Conservation (phyloP, 2,888 invertebrate genomes). For the Drosophila differens region DNA sequence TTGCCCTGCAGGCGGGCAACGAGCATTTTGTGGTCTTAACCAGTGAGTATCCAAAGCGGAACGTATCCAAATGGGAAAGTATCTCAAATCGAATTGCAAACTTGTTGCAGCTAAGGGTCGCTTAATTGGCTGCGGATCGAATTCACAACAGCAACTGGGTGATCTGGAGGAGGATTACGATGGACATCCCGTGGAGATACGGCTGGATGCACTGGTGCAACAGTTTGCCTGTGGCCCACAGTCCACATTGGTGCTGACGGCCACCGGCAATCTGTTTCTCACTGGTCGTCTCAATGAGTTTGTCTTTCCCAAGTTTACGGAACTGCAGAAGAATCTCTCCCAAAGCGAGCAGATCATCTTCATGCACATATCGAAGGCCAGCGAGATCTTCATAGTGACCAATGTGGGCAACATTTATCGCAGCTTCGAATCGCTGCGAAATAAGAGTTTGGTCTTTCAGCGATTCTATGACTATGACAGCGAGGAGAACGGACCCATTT, state of each 20-base stretch:
- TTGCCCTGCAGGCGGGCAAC: conserved; percentile 82
- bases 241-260: conserved; percentile 84
- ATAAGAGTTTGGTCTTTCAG: conserved; percentile 84
- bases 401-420: conserved; percentile 84
- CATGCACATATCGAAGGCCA: conserved; percentile 84
- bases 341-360: conserved; percentile 82
- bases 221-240: conserved; percentile 83
- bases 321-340: conserved; percentile 83
- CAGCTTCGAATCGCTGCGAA: conserved; percentile 82
- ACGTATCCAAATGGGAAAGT: no score
- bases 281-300: conserved; percentile 84
- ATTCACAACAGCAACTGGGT: conserved; percentile 81
- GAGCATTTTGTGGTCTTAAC: conserved; percentile 84
- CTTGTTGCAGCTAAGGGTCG: conserved; percentile 79
- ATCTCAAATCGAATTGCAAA: neutral
- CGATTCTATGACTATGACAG: conserved; percentile 85
- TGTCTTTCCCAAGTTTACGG: conserved; percentile 83
- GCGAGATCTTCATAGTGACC: conserved; percentile 84
- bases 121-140: conserved; percentile 84
- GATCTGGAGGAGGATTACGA: conserved; percentile 66
- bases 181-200: conserved; percentile 82
- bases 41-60: conserved; percentile 72
- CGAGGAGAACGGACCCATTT: conserved; percentile 84
- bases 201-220: conserved; percentile 78
- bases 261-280: conserved; percentile 80